These are phyloP conservation scores for Cylindroiulus punctatus DNA, from an alignment of 2,888 invertebrate species.

Conservation along the genomic window DNA sequence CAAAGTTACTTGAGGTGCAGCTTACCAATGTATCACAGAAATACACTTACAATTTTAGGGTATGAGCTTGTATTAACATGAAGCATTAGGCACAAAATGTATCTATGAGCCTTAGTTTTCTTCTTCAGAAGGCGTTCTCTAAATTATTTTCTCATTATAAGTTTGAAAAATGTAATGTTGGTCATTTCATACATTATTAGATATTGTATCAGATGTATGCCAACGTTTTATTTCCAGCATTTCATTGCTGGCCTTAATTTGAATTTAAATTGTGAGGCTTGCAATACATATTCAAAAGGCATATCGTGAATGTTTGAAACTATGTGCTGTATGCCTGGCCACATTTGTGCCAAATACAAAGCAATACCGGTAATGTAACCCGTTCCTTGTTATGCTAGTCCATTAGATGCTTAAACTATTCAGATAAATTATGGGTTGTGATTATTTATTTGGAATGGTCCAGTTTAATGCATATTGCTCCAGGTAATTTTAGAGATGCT, in stretches of 20 bases:
- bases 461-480: neutral
- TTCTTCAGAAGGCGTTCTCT: neutral
- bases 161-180: neutral
- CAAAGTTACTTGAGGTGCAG: no score
- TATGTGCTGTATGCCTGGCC: neutral
- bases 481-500: neutral
- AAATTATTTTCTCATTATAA: neutral
- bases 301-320: neutral
- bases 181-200: neutral
- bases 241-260: neutral
- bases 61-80: no score
- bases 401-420: conserved; percentile 38
- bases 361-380: neutral
- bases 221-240: neutral
- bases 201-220: no score
- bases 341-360: conserved; percentile 48
- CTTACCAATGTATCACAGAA: no score
- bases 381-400: conserved; percentile 45
- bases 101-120: neutral
- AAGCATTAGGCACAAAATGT: no score
- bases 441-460: conserved; percentile 42
- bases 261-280: neutral
- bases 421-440: conserved; percentile 32
- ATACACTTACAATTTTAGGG: no score
- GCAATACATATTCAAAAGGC: neutral